phyloP scores from a whole-genome alignment of 1,140 invertebrate species.

The Sinonovacula constricta region DNA sequence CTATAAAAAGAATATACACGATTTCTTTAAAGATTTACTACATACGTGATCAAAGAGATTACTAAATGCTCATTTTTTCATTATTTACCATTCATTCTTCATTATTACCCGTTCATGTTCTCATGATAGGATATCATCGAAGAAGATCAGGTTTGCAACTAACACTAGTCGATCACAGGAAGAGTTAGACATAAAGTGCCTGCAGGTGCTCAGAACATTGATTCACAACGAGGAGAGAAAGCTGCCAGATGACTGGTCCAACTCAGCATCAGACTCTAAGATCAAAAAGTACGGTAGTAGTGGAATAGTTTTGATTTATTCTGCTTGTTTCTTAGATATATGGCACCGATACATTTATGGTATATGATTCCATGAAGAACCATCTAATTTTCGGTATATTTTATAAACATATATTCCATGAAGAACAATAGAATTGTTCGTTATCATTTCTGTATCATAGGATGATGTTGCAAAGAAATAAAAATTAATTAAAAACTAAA shows the following conservation, averaged over 20 bases:
- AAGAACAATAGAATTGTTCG: too few relatives aligned
- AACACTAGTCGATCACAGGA: conserved; percentile 63
- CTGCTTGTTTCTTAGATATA: not conserved
- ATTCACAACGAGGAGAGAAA: conserved; percentile 77
- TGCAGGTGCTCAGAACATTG: conserved; percentile 75
- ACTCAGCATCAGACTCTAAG: conserved; percentile 63
- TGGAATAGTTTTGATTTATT: not conserved
- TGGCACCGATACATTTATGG: not conserved
- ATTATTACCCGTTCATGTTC: too few relatives aligned
- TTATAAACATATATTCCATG: too few relatives aligned
- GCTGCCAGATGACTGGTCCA: conserved; percentile 75
- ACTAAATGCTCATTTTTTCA: too few relatives aligned
- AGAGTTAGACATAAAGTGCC: conserved; percentile 75
- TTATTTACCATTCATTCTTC: too few relatives aligned
- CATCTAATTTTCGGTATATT: too few relatives aligned
- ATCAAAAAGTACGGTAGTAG: conserved; percentile 72
- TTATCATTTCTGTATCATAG: too few relatives aligned
- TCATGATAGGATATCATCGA: conserved; percentile 73
- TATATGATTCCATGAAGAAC: not conserved
- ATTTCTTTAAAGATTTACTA: too few relatives aligned
- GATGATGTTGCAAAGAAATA: too few relatives aligned
- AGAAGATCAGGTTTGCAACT: conserved; percentile 57
- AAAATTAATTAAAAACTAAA: too few relatives aligned
- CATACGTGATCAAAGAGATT: too few relatives aligned
- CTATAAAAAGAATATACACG: too few relatives aligned